Base-by-base conservation (phyloP, 2,888 invertebrate species). In the Dryadula phaetusa region DNA sequence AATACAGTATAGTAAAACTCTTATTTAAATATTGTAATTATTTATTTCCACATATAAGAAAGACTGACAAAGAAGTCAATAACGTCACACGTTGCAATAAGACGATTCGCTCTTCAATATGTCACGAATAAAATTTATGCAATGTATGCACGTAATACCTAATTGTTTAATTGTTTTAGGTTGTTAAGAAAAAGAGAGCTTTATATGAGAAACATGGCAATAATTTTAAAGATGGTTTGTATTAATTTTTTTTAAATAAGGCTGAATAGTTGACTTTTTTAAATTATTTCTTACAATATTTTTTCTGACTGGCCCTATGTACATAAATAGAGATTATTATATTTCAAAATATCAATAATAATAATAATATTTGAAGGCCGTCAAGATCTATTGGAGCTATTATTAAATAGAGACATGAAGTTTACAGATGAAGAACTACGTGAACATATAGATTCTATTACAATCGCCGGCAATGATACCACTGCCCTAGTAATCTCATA, bases 401-500 rank as follows among this genome's bases (percentile, higher is more conserved):
- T 75, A 18, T 90, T 93, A 42, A 88, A 88, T 6, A 82, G 87
- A 44, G 92, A 93, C 64, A 86, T 84, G 2, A 87, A 91, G 67
- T 93, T 94, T 56, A 93, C 93, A 0, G 87, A 94, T 74, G 85
- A 92, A 65, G 93, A 95, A 72, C 81, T 95, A 1, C 81, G 93
- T 16, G 94, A 94, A 71, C 94, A 94, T 81, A 94, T 94, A 5
- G 93, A 94, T 75, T 94, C 94, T 0, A 94, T 94, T 76, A 93
- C 94, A 69, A 91, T 94, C 34, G 94, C 94, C 22, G 94, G 94
- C 65, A 91, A 93, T 74, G 91, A 93, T 73, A 93, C 93, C 52
- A 93, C 93, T 0, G 88, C 93, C 1, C 84, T 91, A 0, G 91
- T 89, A 44, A 90, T 92, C 56, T 85, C 92, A 0, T 93, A 92